Evolutionary conservation across 2,113 vertebrate species (phyloP).

Genomic region (Anolis sagrei): DNA sequence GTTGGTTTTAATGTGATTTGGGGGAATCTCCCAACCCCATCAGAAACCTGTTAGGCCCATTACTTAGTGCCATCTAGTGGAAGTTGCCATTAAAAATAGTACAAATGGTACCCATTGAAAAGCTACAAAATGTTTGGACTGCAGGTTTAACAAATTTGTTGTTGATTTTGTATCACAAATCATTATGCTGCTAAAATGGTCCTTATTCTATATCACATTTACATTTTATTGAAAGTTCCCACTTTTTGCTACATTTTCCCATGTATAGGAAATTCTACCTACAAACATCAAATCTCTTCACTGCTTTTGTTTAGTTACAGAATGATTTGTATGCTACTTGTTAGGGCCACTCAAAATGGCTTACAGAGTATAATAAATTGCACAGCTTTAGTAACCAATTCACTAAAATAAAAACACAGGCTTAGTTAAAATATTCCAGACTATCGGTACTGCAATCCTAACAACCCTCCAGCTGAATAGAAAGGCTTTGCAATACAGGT

Average conservation of each 20-base stretch:
- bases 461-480: too few relatives aligned
- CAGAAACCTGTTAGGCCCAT: conserved; percentile 8
- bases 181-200: not conserved
- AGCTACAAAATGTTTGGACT: too few relatives aligned
- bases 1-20: not conserved
- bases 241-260: not conserved
- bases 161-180: not conserved
- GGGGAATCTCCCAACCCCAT: not conserved
- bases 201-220: not conserved
- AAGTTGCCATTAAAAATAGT: not conserved
- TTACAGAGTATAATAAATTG: not conserved
- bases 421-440: not conserved
- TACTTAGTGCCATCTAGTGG: conserved; percentile 73
- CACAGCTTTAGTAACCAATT: not conserved
- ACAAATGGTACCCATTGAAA: too few relatives aligned
- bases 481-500: too few relatives aligned
- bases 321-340: not conserved
- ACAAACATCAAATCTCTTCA: not conserved
- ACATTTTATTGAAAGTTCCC: not conserved
- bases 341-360: not conserved
- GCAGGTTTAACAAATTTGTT: too few relatives aligned
- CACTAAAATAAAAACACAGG: not conserved
- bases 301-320: not conserved
- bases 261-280: not conserved
- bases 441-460: too few relatives aligned